Conservation (phyloP, 2,113 vertebrate species). For the Mohoua ochrocephala region DNA sequence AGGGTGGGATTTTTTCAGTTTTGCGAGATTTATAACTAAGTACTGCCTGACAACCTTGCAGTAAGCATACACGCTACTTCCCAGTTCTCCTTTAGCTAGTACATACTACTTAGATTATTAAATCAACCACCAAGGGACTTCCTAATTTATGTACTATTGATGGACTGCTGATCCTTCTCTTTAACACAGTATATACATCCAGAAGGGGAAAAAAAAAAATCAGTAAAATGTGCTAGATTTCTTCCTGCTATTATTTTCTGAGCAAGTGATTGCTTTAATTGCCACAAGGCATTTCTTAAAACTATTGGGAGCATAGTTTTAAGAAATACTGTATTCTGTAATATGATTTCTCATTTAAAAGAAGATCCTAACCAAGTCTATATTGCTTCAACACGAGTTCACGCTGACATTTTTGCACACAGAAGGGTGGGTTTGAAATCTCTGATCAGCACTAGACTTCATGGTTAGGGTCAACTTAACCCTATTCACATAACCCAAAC, state of each 20-base stretch:
- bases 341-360: background rate
- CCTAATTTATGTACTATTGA: background rate
- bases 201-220: background rate
- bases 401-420: background rate
- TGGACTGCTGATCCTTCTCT: background rate
- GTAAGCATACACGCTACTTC: background rate
- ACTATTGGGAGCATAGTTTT: background rate
- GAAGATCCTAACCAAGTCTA: background rate
- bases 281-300: conserved; percentile 1
- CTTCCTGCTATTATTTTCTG: background rate
- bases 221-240: background rate
- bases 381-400: background rate
- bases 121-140: background rate
- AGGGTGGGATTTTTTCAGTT: background rate
- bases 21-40: background rate
- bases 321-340: background rate
- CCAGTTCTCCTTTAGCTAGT: background rate
- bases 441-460: background rate
- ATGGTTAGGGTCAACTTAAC: background rate
- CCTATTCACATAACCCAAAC: background rate
- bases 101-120: background rate
- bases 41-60: background rate
- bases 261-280: background rate
- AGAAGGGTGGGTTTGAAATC: background rate
- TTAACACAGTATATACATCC: background rate